Percentiles rank a stretch among this genome's conserved stretches.
Conservation (phyloP, 2,113 vertebrate species). For the Mesoclemmys tuberculata region DNA sequence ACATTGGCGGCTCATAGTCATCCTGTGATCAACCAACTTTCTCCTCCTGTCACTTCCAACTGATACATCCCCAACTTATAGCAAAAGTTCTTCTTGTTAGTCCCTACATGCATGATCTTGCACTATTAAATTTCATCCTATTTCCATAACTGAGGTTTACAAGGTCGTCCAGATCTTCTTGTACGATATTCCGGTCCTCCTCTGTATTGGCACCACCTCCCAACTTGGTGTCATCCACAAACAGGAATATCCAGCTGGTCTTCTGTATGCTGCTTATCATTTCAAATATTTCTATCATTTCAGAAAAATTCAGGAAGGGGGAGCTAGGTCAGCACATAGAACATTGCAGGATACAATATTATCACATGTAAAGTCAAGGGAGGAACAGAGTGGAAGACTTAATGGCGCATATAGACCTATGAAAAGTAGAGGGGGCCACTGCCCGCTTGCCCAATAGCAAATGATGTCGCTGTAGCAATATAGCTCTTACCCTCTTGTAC, state of each 20-base stretch:
- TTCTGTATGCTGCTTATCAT: constrained; percentile 42
- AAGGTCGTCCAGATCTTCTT: not conserved
- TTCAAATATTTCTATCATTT: not conserved
- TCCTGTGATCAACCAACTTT: not conserved
- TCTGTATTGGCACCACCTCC: not conserved
- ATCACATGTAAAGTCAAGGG: not conserved
- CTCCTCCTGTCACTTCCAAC: not conserved
- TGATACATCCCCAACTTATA: not conserved
- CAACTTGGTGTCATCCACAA: not conserved
- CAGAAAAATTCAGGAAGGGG: not conserved
- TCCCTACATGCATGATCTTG: not conserved
- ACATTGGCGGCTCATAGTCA: not conserved
- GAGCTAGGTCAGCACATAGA: not conserved
- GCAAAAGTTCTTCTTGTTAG: not conserved
- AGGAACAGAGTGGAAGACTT: not conserved
- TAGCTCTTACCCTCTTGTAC: not conserved
- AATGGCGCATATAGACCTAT: not conserved
- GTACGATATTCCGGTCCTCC: not conserved
- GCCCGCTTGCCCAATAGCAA: not conserved
- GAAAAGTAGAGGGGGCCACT: not conserved
- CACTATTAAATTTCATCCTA: not conserved
- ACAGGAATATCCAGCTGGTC: constrained; percentile 5
- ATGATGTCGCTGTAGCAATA: not conserved
- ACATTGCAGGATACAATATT: not conserved
- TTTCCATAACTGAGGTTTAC: not conserved